Evolutionary conservation across 2,113 vertebrate species (phyloP), one percentile per base, ranked within the genome.

Genomic region (Triplophysa dalaica): DNA sequence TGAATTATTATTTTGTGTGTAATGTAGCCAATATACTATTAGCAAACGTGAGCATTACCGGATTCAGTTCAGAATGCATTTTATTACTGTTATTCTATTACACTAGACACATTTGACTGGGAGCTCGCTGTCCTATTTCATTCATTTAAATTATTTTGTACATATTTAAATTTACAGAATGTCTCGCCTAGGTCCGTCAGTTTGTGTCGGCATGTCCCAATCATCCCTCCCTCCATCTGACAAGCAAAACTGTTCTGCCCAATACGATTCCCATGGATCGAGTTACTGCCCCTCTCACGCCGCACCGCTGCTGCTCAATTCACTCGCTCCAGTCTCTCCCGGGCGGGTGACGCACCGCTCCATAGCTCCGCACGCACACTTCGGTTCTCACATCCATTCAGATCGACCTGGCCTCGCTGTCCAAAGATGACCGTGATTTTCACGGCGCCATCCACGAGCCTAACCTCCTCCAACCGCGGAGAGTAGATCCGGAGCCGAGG

Each of bases 251-350:
- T 72, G 82, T 76, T 74, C 84, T 62, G 26, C 81, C 80, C 81
- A 77, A 48, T 83, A 75, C 81, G 81, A 78, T 86, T 87, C 87
- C 68, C 84, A 83, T 81, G 81, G 85, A 80, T 89, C 85, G 69
- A 78, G 77, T 87, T 85, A 80, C 82, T 69, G 68, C 52, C 77
- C 22, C 65, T 58, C 43, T 19, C 63, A 56, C 70, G 26, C 41
- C 64, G 41, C 26, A 21, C 43, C 8, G 62, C 78, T 41, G 62
- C 70, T 45, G 70, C 79, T 80, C 61, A 67, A 12, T 43, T 56
- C 79, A 41, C 48, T 74, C 60, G 54, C 22, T 80, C 78, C 33
- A 66, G 50, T 66, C 48, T 67, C 79, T 48, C 29, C 14, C 45
- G 65, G 38, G 56, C 64, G 67, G 14, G 61, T n/a, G 75, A 66